A percentile compares a stretch with the other conserved stretches of the same genome.
Conservation (phyloP, 2,888 invertebrate species). For the Phalera bucephala region DNA sequence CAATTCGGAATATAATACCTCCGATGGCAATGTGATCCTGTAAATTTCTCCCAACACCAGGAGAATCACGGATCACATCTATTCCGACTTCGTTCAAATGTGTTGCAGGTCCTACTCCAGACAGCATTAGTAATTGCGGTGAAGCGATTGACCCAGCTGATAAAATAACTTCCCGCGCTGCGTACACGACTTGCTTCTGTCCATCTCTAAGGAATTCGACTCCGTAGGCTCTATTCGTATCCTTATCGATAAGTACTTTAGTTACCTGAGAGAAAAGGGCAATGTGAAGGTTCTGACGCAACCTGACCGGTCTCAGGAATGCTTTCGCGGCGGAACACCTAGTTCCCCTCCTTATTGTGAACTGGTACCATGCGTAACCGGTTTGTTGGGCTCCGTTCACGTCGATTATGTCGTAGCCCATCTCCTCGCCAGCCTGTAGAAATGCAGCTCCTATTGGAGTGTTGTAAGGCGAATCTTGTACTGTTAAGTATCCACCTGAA, state of each 20-base stretch:
- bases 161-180: conserved; percentile 91
- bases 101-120: conserved; percentile 91
- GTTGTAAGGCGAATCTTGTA: conserved; percentile 90
- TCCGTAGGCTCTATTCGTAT: conserved; percentile 88
- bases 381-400: conserved; percentile 94
- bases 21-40: conserved; percentile 96
- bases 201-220: conserved; percentile 90
- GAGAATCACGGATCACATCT: conserved; percentile 88
- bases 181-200: conserved; percentile 83
- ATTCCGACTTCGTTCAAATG: conserved; percentile 89
- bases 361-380: conserved; percentile 93
- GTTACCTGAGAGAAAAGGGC: conserved; percentile 92
- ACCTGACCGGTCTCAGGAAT: conserved; percentile 90
- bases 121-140: conserved; percentile 95
- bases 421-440: conserved; percentile 94
- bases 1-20: conserved; percentile 91
- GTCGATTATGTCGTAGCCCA: conserved; percentile 94
- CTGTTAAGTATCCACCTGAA: conserved; percentile 88
- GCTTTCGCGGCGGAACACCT: conserved; percentile 94
- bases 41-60: conserved; percentile 93
- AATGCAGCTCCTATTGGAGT: conserved; percentile 94
- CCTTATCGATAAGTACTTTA: conserved; percentile 88
- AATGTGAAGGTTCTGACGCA: conserved; percentile 91
- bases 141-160: conserved; percentile 95
- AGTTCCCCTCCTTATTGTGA: conserved; percentile 93